Evolutionary conservation across 1,140 invertebrate species (phyloP).

Genomic region (Cotesia typhae): DNA sequence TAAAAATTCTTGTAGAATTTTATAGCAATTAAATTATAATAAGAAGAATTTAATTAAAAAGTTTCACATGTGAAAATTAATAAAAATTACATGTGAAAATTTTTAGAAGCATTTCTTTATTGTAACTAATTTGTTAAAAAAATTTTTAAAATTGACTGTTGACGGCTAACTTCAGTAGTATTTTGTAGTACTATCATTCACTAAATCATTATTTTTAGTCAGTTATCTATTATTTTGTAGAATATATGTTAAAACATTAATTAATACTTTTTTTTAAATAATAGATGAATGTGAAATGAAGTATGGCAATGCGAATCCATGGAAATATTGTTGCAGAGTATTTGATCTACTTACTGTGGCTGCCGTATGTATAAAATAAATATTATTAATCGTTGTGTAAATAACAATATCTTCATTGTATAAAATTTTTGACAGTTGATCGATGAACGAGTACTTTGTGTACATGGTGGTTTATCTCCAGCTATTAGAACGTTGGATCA

Average conservation of each 20-base stretch:
- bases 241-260: background rate
- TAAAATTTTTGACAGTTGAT: conserved; percentile 76
- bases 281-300: conserved; percentile 97
- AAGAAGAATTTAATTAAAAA: too few species aligned
- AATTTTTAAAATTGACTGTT: too few species aligned
- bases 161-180: too few species aligned
- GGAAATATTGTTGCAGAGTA: conserved; percentile 97
- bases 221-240: too few species aligned
- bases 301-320: conserved; percentile 98
- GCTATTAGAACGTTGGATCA: conserved; percentile 92
- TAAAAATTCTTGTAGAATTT: too few species aligned
- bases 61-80: too few species aligned
- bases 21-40: too few species aligned
- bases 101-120: too few species aligned
- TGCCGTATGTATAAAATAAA: conserved; percentile 77
- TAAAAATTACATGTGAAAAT: too few species aligned
- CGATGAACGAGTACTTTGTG: conserved; percentile 95
- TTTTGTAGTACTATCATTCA: conserved; percentile 9
- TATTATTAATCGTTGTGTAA: background rate
- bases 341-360: conserved; percentile 98
- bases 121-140: too few species aligned
- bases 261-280: conserved; percentile 33
- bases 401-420: too few species aligned
- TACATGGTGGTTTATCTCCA: conserved; percentile 95
- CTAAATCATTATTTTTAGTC: background rate